Evolutionary conservation across 2,888 invertebrate genomes (phyloP).

Genomic region (Fragum sueziense): DNA sequence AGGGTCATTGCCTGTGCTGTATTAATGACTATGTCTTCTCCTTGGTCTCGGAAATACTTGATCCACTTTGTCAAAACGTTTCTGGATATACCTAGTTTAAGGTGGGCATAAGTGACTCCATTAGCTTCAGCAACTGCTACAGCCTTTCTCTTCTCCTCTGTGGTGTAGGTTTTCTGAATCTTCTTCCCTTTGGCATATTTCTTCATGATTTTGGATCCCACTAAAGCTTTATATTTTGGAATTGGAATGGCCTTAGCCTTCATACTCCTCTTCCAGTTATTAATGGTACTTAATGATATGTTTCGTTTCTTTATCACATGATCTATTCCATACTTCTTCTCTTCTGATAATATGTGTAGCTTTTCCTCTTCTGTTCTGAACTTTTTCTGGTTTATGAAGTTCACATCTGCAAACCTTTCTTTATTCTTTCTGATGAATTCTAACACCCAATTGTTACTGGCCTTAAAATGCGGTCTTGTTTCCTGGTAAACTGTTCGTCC

Average conservation of each 20-base stretch:
- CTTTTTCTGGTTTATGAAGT: slow-evolving; percentile 51
- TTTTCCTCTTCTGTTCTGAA: slow-evolving; percentile 48
- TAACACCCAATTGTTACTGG: slow-evolving; percentile 57
- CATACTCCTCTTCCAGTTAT: slow-evolving; percentile 52
- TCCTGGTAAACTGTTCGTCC: slow-evolving; percentile 48
- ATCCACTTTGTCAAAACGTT: slow-evolving; percentile 51
- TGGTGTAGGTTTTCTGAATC: slow-evolving; percentile 23
- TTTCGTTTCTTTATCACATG: slow-evolving; percentile 56
- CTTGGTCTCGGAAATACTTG: slow-evolving; percentile 49
- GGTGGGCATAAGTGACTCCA: slow-evolving; percentile 49
- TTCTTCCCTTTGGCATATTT: slow-evolving; percentile 54
- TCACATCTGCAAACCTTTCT: slow-evolving; percentile 42
- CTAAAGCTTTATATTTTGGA: slow-evolving; percentile 50
- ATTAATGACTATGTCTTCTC: slow-evolving; percentile 54
- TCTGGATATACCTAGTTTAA: slow-evolving; percentile 46
- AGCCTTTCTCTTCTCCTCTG: slow-evolving; percentile 51
- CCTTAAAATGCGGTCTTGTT: slow-evolving; percentile 58
- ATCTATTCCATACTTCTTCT: slow-evolving; percentile 58
- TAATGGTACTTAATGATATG: slow-evolving; percentile 54
- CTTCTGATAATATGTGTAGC: slow-evolving; percentile 53
- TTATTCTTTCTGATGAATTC: slow-evolving; percentile 54
- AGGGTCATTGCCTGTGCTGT: slow-evolving; percentile 30
- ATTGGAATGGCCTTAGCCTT: slow-evolving; percentile 52
- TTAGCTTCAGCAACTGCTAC: slow-evolving; percentile 49
- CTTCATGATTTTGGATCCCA: slow-evolving; percentile 52